phyloP scores from a whole-genome alignment of 2,113 vertebrate genomes.

The Origma solitaria region DNA sequence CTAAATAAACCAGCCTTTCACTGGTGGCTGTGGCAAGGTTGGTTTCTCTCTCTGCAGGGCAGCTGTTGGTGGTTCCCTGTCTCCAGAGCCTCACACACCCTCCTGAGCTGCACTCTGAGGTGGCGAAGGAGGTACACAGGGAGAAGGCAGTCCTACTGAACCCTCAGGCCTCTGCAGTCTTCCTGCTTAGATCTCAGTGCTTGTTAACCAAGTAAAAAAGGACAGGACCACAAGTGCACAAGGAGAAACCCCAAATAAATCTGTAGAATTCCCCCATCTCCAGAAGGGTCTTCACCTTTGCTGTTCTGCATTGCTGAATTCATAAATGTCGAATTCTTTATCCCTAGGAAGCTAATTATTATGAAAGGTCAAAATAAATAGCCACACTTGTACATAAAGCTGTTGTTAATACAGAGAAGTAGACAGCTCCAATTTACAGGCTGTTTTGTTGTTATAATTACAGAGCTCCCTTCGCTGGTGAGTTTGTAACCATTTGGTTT shows the following conservation, averaged over 20 bases:
- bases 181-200: background rate
- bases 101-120: background rate
- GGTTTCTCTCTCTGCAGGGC: background rate
- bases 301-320: slow-evolving; percentile 16
- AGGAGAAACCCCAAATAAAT: background rate
- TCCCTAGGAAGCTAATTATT: slow-evolving; percentile 58
- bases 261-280: slow-evolving; percentile 1
- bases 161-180: background rate
- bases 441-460: slow-evolving; percentile 70
- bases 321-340: slow-evolving; percentile 31
- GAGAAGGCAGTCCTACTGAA: background rate
- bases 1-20: background rate
- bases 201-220: background rate
- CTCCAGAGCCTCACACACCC: background rate
- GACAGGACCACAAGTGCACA: background rate
- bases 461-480: slow-evolving; percentile 10
- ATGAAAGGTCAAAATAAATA: slow-evolving; percentile 61
- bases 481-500: slow-evolving; percentile 40
- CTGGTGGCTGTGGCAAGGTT: background rate
- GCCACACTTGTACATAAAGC: slow-evolving; percentile 23
- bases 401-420: slow-evolving; percentile 31
- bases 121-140: background rate
- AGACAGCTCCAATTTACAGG: slow-evolving; percentile 50
- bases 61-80: background rate
- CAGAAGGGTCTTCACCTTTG: slow-evolving; percentile 38